Evolutionary conservation across 2,888 invertebrate genomes (phyloP), one percentile per base, ranked within the genome.

Genomic region (Reticulitermes lucifugus): DNA sequence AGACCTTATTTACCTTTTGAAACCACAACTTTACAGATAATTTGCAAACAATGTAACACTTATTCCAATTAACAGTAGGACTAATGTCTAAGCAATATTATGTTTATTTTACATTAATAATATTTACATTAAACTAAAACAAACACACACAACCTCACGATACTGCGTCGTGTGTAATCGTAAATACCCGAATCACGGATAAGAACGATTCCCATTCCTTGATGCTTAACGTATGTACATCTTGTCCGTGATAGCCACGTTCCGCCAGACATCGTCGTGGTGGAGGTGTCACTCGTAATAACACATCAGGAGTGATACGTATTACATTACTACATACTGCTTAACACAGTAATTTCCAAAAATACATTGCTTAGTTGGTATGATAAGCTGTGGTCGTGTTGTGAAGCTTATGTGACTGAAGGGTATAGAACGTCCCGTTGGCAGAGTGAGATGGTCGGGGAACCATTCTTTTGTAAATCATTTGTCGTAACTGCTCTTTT

Each of bases 401-500:
- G 55, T 35, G 35, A 35, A 73, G 35, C 21, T 35, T 73, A 41
- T 73, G 73, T 73, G 21, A 43, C 46, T 25, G 29, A 5, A 21
- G 9, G 10, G 10, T n/a, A n/a, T 65, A n/a, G 10, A 73, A 29
- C 41, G 41, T 41, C 0, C 41, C 29, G 41, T 10, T 3, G 22
- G 21, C 22, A 43, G 29, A 43, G 10, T 46, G 46, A 12, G n/a
- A 77, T 77, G 77, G 22, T 46, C 10, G 12, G n/a, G n/a, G 77
- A 77, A 77, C 77, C 46, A n/a, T 6, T 77, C 3, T n/a, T 43
- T n/a, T 65, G 21, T 41, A 81, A 70, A 46, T 81, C 81, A 22
- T 25, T 81, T n/a, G 14, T 81, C 21, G 43, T 14, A 60, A 88
- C 85, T 65, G 46, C 89, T 12, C 89, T 89, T 3, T 87, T 91